These are phyloP conservation scores for Caloenas nicobarica DNA, from an alignment of 2,113 vertebrate genomes.

Conservation along the genomic window DNA sequence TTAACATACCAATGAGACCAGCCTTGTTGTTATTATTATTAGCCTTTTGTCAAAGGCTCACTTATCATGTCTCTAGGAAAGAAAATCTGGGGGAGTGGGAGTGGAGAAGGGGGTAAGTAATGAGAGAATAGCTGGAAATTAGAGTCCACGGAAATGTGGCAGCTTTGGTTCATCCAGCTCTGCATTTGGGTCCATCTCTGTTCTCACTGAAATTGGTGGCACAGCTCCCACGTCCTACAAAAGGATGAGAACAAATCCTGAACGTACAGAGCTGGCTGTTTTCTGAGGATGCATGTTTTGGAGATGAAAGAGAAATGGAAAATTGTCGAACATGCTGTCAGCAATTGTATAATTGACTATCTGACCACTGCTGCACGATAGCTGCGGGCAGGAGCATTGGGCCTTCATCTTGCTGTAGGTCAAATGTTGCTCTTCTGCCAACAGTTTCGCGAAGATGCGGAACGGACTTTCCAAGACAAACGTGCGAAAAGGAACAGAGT, in stretches of 20 bases:
- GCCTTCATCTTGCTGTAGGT: background rate
- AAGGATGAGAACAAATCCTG: background rate
- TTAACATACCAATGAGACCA: background rate
- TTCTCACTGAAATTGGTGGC: background rate
- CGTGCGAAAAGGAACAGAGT: constrained; percentile 1
- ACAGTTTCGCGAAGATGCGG: background rate
- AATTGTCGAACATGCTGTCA: background rate
- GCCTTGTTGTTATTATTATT: background rate
- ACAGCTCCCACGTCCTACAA: background rate
- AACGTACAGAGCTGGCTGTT: background rate
- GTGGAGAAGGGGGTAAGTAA: background rate
- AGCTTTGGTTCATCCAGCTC: background rate
- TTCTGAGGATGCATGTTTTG: background rate
- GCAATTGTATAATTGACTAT: background rate
- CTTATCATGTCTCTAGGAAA: background rate
- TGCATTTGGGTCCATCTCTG: background rate
- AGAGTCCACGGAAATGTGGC: background rate
- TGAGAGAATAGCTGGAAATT: background rate
- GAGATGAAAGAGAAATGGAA: background rate
- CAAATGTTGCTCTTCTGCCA: background rate
- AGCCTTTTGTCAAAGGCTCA: background rate
- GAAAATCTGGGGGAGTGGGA: background rate
- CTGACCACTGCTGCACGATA: background rate
- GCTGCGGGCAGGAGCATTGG: background rate
- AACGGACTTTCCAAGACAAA: constrained; percentile 42